These are phyloP conservation scores for Ectropis crepuscularia DNA, from an alignment of 2,888 invertebrate genomes.

Conservation along the genomic window DNA sequence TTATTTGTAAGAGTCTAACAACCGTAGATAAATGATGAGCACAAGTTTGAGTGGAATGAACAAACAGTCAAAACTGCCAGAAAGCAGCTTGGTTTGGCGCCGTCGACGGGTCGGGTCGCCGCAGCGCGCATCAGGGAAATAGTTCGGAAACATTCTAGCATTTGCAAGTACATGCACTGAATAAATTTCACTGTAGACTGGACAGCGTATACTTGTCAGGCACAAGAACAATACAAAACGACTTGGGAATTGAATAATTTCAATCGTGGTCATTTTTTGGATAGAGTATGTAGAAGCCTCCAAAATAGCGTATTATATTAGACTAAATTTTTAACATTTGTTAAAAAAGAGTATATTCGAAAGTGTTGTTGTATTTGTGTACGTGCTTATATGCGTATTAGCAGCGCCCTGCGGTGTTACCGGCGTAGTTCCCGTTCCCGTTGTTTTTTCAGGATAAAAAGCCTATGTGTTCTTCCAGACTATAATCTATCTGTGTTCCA, in stretches of 20 bases:
- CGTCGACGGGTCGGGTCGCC: slow-evolving; percentile 33
- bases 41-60: slow-evolving; percentile 58
- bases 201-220: not conserved
- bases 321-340: no score
- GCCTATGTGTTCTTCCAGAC: no score
- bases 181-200: slow-evolving; percentile 14
- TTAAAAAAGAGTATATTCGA: no score
- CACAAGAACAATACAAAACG: not conserved
- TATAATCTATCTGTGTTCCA: no score
- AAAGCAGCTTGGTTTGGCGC: slow-evolving; percentile 39
- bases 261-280: no score
- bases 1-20: slow-evolving; percentile 7
- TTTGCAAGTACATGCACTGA: slow-evolving; percentile 11
- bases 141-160: slow-evolving; percentile 18
- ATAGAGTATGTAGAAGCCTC: no score
- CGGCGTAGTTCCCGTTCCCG: no score
- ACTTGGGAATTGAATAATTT: not conserved
- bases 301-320: no score
- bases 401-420: no score
- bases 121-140: slow-evolving; percentile 41
- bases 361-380: no score
- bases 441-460: no score
- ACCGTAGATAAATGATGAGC: slow-evolving; percentile 53
- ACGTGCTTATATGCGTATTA: no score
- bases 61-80: slow-evolving; percentile 53